Base-by-base conservation (phyloP, 2,797 vertebrate species). In the Podarcis lilfordi region DNA sequence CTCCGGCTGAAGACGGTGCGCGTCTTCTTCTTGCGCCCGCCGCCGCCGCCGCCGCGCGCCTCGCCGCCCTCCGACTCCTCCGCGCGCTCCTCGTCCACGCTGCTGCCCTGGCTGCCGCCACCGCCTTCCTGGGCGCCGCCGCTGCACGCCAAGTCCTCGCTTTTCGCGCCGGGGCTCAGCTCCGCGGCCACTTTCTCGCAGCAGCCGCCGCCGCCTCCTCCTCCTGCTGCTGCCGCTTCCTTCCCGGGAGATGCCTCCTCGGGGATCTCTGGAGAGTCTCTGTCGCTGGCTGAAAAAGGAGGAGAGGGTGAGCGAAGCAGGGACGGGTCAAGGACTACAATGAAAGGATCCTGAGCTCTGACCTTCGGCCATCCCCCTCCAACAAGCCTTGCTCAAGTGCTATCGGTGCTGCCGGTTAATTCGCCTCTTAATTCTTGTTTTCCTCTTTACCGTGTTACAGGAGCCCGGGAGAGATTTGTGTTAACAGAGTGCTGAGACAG, bases 1-100 rank as follows among this genome's bases (percentile, higher is more conserved):
- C 97, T 98, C 87, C 98, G 97, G 77, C 97, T 98, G 95, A 98
- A 98, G 32, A 98, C 98, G 0, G 98, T 98, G 35, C 98, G 97
- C 7, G 98, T 98, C 94, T 99, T 98, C 95, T 98, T 98, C 96
- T 98, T 98, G 35, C 98, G 97, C 40, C 95, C 92, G n/a, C 50
- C 50, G 4, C 45, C 8, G 88, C 86, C 50, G 4, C 45, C 8
- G 88, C 86, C 40, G 87, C 90, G 29, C 93, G 93, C 93, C 82
- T 93, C 93, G 11, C 91, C 88, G 1, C 91, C 85, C 6, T 95
- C 95, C 21, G 83, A 69, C 5, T 93, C 92, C 84, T 95, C 95
- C 64, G 74, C 81, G 19, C 89, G 91, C 19, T 94, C 94, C 35
- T 95, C 93, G 35, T 95, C 92, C 21, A 90, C 84, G 3, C 93